phyloP scores from a whole-genome alignment of 2,797 vertebrate genomes.

The Pteropus rufus region DNA sequence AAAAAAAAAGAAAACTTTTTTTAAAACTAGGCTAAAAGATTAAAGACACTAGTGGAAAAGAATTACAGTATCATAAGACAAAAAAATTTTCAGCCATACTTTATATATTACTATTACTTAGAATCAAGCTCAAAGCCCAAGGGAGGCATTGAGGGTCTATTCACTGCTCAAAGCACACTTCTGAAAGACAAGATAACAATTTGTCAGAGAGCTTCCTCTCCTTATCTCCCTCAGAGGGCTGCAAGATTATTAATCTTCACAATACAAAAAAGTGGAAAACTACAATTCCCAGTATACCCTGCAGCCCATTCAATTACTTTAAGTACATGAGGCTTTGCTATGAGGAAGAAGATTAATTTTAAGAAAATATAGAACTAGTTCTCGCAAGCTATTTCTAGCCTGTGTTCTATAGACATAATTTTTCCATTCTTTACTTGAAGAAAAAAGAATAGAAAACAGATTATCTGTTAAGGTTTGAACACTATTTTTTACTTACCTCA shows the following conservation, averaged over 20 bases:
- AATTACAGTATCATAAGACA: neutral
- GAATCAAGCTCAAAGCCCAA: conserved; percentile 66
- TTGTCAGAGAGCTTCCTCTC: conserved; percentile 71
- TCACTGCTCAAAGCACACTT: conserved; percentile 69
- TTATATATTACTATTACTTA: conserved; percentile 64
- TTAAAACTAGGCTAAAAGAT: neutral
- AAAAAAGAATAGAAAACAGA: neutral
- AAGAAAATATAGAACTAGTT: conserved; percentile 72
- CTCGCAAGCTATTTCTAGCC: conserved; percentile 38
- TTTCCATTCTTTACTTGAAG: conserved; percentile 38
- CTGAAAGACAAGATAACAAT: conserved; percentile 73
- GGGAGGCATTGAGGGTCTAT: conserved; percentile 36
- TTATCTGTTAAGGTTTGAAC: neutral
- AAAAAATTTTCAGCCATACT: conserved; percentile 16
- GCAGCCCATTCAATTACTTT: conserved; percentile 77
- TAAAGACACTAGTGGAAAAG: neutral
- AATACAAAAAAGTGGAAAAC: conserved; percentile 77
- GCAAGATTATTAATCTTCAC: conserved; percentile 77
- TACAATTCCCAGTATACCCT: conserved; percentile 79
- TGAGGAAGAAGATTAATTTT: conserved; percentile 61
- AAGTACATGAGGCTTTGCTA: conserved; percentile 61
- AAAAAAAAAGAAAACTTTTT: neutral
- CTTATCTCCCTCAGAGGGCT: conserved; percentile 70
- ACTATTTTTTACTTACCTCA: conserved; percentile 24
- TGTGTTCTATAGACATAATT: conserved; percentile 12